Base-by-base conservation (phyloP, 2,888 invertebrate species). In the Pheosia gnoma region DNA sequence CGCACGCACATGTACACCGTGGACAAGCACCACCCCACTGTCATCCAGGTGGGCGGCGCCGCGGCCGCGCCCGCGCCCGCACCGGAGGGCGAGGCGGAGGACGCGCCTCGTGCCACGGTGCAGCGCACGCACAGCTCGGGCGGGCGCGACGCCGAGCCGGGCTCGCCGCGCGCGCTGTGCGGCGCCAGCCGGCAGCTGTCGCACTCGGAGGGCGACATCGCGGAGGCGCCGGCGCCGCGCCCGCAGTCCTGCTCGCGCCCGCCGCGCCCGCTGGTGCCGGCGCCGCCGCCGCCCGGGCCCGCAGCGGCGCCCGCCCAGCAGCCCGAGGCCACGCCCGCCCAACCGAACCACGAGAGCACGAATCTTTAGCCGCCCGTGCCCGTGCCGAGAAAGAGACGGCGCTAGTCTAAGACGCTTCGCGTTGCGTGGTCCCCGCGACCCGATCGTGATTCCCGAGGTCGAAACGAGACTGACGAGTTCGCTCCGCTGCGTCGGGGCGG, bases 1-100 rank as follows among this genome's bases (percentile, higher is more conserved):
- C 94, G 95, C 77, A 95, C 96, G 57, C 96, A 96, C 84, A 92
- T 96, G 60, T 96, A 96, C 89, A 95, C 95, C 45, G 96, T 96
- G 57, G 96, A 96, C 83, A 96, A 96, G 85, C 96, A 96, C 66
- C 96, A 96, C 81, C 96, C 96, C 65, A 96, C 96, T 60, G 93
- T 96, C 76, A 95, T 96, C 62, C 95, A 95, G 81, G 95, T 95
- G 67, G 94, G 94, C 63, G 75, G 66, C 36, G 66, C 51, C 37
- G 66, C 70, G 9, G 74, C 64, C n/a, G 70, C 13, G 66, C 25
- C 66, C 51, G 39, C 59, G 54, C 74, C 63, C 11, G 71, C 65
- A 5, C 51, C 37, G 47, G 71, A 74, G 5, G 63, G 65, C 53
- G 77, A 75, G 37, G 71, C 65, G 5, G 88, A 86, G 41, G 91